Conservation (phyloP, 2,888 invertebrate genomes). For the Isotomurus palustris region DNA sequence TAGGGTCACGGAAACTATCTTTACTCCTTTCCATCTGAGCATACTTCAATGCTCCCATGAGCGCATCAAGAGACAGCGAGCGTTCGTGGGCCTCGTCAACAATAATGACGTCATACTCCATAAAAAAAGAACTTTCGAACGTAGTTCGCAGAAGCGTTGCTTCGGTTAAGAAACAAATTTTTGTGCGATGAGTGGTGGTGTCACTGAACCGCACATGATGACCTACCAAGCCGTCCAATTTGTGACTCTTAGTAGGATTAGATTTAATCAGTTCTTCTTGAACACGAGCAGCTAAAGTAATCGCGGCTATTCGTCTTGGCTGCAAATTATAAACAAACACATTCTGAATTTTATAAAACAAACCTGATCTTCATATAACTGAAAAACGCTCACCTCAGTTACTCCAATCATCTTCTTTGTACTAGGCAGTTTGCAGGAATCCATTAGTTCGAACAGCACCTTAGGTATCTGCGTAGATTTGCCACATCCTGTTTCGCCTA, state of each 20-base stretch:
- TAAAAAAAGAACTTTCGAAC: constrained; percentile 65
- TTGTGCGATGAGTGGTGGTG: constrained; percentile 70
- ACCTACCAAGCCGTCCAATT: constrained; percentile 55
- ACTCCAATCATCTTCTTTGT: not conserved
- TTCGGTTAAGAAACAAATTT: constrained; percentile 88
- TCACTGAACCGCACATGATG: constrained; percentile 81
- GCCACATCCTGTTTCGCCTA: constrained; percentile 99
- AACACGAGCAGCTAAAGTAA: constrained; percentile 53
- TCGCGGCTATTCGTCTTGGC: constrained; percentile 31
- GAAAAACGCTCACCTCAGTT: not conserved
- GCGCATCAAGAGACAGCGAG: constrained; percentile 86
- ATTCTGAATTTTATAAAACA: too few relatives aligned
- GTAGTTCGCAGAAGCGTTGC: constrained; percentile 91
- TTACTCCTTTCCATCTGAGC: constrained; percentile 18
- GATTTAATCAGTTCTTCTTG: constrained; percentile 54
- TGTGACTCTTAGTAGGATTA: not conserved
- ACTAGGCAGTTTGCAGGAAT: not conserved
- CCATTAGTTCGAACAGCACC: constrained; percentile 58
- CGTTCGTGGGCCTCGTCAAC: constrained; percentile 95
- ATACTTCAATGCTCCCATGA: constrained; percentile 62
- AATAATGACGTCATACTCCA: constrained; percentile 75
- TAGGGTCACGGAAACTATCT: not conserved
- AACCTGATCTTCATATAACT: not conserved
- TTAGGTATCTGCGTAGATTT: constrained; percentile 99
- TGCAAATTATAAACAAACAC: constrained; percentile 1